Evolutionary conservation across 2,797 vertebrate species (phyloP).

Genomic region (Choloepus didactylus): DNA sequence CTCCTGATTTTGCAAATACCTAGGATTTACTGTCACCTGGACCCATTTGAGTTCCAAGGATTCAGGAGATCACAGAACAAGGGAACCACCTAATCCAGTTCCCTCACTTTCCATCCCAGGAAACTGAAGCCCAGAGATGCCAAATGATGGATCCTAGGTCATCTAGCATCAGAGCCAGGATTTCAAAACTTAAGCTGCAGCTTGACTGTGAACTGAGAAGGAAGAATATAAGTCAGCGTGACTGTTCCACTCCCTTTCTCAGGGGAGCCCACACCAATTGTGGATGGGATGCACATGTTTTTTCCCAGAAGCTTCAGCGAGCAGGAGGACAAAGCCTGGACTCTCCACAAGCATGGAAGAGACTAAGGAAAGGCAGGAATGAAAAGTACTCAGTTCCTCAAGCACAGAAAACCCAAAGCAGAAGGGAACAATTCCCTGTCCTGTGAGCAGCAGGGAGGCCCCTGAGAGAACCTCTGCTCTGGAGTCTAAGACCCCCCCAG

Average conservation of each 20-base stretch:
- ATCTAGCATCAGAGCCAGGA: neutral
- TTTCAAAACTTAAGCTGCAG: neutral
- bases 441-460: neutral
- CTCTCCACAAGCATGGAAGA: neutral
- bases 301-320: neutral
- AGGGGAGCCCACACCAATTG: neutral
- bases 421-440: neutral
- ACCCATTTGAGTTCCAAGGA: neutral
- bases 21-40: conserved; percentile 32
- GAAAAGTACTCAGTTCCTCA: neutral
- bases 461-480: neutral
- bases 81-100: neutral
- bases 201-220: neutral
- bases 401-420: neutral
- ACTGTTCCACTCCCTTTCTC: neutral
- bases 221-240: neutral
- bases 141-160: neutral
- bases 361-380: neutral
- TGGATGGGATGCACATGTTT: neutral
- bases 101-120: neutral
- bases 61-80: conserved; percentile 31
- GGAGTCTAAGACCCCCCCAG: neutral
- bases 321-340: neutral
- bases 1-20: conserved; percentile 19
- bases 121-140: conserved; percentile 13